Evolutionary conservation across 2,113 vertebrate genomes (phyloP).

Genomic region (Crypturellus undulatus): DNA sequence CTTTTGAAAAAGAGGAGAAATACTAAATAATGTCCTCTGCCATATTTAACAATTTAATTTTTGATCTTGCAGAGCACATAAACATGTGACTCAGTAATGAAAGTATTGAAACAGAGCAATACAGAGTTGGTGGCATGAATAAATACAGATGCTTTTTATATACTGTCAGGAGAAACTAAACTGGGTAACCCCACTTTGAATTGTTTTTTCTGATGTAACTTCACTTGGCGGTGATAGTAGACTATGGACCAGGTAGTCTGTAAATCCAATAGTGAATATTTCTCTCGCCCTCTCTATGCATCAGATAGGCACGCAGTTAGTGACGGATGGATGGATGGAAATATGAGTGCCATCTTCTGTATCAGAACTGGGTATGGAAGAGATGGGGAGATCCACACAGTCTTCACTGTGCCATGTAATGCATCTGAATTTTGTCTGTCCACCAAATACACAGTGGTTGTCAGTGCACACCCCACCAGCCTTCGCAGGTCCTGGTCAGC

Average conservation of each 20-base stretch:
- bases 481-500: background rate
- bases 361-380: background rate
- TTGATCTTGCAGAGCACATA: background rate
- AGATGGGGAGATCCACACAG: background rate
- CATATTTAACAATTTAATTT: background rate
- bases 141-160: background rate
- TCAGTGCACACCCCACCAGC: background rate
- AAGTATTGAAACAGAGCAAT: fast-evolving
- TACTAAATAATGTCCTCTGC: background rate
- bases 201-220: background rate
- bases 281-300: background rate
- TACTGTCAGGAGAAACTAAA: background rate
- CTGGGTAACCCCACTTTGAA: background rate
- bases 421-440: fast-evolving
- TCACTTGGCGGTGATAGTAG: background rate
- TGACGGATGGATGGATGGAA: background rate
- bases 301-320: background rate
- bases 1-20: background rate
- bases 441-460: no score
- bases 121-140: background rate
- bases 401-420: fast-evolving
- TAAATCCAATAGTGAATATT: fast-evolving
- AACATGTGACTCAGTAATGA: background rate
- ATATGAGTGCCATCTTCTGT: background rate
- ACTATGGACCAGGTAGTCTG: no score